Evolutionary conservation across 2,113 vertebrate genomes (phyloP).

Genomic region (Crotalus helleri): DNA sequence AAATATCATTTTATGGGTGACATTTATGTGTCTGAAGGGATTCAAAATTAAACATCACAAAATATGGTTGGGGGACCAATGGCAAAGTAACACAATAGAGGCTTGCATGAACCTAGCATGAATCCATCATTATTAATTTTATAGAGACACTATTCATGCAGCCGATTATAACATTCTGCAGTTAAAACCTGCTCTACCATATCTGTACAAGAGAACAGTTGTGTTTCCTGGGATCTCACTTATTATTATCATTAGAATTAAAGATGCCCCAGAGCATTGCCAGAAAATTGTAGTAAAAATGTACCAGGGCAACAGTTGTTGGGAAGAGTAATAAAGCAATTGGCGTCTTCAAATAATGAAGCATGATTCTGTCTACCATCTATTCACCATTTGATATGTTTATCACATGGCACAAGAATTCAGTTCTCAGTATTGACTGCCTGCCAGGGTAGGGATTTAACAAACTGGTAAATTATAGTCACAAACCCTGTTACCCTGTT

Average conservation of each 20-base stretch:
- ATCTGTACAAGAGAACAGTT: background rate
- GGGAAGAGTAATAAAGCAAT: background rate
- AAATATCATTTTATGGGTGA: background rate
- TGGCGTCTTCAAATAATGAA: background rate
- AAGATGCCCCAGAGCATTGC: background rate
- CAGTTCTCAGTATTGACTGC: background rate
- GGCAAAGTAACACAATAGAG: background rate
- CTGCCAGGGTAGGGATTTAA: background rate
- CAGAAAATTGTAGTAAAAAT: background rate
- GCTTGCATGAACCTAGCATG: background rate
- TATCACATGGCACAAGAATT: background rate
- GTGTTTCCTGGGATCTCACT: background rate
- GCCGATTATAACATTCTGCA: background rate
- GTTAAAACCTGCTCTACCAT: background rate
- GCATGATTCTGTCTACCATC: background rate
- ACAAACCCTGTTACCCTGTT: background rate
- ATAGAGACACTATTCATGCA: background rate
- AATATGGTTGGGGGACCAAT: background rate
- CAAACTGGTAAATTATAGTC: background rate
- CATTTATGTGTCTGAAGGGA: background rate
- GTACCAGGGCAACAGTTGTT: background rate
- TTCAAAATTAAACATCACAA: background rate
- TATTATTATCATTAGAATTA: background rate
- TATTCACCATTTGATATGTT: background rate
- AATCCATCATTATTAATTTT: background rate